Base-by-base conservation (phyloP, 2,113 vertebrate species). In the Daboia siamensis region DNA sequence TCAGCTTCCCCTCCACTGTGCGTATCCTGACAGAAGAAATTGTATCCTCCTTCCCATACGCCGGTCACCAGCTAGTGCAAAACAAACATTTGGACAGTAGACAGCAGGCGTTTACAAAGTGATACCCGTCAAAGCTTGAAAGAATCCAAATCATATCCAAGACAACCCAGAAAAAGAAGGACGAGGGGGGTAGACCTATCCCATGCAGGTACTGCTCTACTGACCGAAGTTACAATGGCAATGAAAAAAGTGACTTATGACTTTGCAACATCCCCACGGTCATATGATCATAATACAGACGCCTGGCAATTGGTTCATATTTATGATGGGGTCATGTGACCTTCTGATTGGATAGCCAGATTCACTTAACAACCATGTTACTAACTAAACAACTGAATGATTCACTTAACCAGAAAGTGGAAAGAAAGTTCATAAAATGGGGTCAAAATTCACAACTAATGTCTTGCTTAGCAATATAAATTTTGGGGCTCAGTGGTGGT, bases 1-100 rank as follows among this genome's bases (percentile, higher is more conserved):
- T 99, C 99, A 0, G 97, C 97, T 92, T 98, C 98, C 91, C 97
- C 98, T 59, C 96, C 97, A 4, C 98, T 99, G 96, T 97, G 98
- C 0, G 98, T 99, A 95, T 99, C 97, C 97, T 99, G 99, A 95
- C 99, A 99, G 98, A 98, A 98, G 97, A 99, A 98, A 97, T 98
- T 98, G 97, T 99, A 99, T 88, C 96, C 97, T 91, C 99, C 98
- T 91, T 98, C 96, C 98, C 97, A 98, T 57, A 98, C 98, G 95
- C 98, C 98, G 0, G 97, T 97, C 93, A 99, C 97, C 91, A 99
- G 97, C 99, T 99, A 64, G 88, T 54, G 8, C 95, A 13, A 57
- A 94, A 94, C 54, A 95, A 52, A 0, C 56, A 17, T 51, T 86
- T 5, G 54, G 29, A 44, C 33, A 85, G 29, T 3, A 5, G 33